Evolutionary conservation across 2,113 vertebrate species (phyloP).

Genomic region (Opisthocomus hoazin): DNA sequence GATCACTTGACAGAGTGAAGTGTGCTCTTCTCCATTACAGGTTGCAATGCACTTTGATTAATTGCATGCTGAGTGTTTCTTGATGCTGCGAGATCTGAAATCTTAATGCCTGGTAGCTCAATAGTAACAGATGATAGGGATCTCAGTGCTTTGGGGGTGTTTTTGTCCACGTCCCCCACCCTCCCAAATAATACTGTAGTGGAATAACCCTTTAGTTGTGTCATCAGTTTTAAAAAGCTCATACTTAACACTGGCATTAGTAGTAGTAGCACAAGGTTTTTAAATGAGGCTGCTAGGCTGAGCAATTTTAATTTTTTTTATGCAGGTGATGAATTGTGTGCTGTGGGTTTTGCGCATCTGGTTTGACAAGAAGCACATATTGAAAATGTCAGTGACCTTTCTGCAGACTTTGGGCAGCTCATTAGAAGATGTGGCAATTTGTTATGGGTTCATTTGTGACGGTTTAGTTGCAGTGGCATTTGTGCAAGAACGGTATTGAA

Average conservation of each 20-base stretch:
- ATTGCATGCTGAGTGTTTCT: background rate
- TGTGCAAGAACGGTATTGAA: background rate
- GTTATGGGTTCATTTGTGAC: fast-evolving
- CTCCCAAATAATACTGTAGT: background rate
- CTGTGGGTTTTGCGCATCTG: background rate
- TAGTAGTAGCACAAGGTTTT: background rate
- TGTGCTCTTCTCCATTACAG: background rate
- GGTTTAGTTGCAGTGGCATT: background rate
- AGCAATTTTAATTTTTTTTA: background rate
- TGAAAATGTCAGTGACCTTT: background rate
- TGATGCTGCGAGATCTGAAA: background rate
- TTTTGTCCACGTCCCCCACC: background rate
- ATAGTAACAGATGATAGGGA: background rate
- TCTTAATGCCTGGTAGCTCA: background rate
- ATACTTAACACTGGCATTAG: background rate
- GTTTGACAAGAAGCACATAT: background rate
- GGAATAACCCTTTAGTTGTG: background rate
- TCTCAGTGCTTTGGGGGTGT: background rate
- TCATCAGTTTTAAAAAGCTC: background rate
- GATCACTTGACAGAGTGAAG: background rate
- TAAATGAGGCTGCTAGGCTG: background rate
- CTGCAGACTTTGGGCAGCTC: background rate
- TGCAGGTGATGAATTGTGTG: background rate
- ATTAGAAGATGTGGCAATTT: background rate
- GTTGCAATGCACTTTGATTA: background rate